Conservation (phyloP, 2,113 vertebrate genomes). For the Myanophis thanlyinensis region DNA sequence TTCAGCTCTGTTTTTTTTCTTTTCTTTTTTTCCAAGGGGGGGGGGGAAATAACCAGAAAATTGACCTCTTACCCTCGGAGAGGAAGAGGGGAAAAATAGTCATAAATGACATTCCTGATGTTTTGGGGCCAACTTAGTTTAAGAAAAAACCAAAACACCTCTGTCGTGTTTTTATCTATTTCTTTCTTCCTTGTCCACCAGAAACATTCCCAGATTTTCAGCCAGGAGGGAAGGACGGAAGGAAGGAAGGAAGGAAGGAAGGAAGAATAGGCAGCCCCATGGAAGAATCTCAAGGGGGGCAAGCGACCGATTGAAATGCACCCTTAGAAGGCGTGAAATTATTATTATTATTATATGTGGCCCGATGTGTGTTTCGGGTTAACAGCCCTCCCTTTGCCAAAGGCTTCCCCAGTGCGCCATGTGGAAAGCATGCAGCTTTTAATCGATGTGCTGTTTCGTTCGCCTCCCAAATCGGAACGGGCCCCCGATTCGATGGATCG, state of each 20-base stretch:
- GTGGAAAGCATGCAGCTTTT: conserved; percentile 26
- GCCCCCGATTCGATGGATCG: not conserved
- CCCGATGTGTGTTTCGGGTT: conserved; percentile 23
- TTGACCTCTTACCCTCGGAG: conserved; percentile 64
- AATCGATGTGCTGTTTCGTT: not conserved
- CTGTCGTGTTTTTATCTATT: not conserved
- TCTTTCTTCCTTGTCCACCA: not conserved
- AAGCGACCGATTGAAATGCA: conserved; percentile 59
- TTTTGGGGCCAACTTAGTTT: conserved; percentile 49
- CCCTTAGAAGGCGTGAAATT: conserved; percentile 40
- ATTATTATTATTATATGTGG: too few species aligned
- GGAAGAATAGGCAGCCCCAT: conserved; percentile 47
- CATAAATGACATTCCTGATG: conserved; percentile 10
- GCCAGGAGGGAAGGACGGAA: conserved; percentile 54
- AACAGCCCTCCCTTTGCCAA: conserved; percentile 44
- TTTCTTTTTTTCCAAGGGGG: not conserved
- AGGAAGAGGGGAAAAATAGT: not conserved
- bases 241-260: conserved; percentile 55
- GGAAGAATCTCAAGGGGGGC: conserved; percentile 47
- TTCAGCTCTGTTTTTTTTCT: not conserved
- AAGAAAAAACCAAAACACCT: conserved; percentile 6
- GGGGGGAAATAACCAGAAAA: not conserved
- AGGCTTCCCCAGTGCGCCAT: conserved; percentile 23
- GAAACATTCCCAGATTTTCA: conserved; percentile 60
- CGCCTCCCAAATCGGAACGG: not conserved